Evolutionary conservation across 2,888 invertebrate species (phyloP).

Genomic region (Eupeodes latifasciatus): DNA sequence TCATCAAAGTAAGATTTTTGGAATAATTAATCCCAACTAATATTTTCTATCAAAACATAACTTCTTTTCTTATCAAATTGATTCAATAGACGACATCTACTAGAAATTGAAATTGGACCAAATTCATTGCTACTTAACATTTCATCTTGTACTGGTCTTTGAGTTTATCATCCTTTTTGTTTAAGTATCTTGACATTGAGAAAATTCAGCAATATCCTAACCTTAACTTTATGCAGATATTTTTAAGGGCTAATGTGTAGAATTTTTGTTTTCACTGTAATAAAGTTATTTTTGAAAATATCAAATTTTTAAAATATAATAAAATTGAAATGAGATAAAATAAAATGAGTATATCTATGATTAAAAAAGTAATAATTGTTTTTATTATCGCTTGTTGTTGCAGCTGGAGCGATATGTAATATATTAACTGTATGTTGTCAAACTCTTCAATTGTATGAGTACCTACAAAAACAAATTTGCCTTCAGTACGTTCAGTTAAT

Average conservation of each 20-base stretch:
- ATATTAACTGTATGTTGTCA: no score
- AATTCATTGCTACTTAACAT: background rate
- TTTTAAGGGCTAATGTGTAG: slow-evolving; percentile 47
- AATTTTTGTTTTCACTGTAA: slow-evolving; percentile 33
- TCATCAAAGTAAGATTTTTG: slow-evolving; percentile 46
- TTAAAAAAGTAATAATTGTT: slow-evolving; percentile 5
- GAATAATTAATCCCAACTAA: slow-evolving; percentile 17
- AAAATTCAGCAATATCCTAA: slow-evolving; percentile 6
- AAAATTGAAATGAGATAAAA: slow-evolving; percentile 30
- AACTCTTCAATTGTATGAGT: no score
- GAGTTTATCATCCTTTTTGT: slow-evolving; percentile 16
- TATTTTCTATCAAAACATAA: slow-evolving; percentile 16
- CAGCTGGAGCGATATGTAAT: no score
- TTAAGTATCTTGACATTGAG: slow-evolving; percentile 2
- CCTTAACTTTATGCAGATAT: background rate
- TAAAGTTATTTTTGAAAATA: slow-evolving; percentile 29
- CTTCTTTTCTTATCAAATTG: slow-evolving; percentile 30
- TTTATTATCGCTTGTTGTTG: background rate
- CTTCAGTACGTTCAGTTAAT: no score
- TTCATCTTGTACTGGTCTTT: background rate
- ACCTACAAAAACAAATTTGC: no score
- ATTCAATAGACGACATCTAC: slow-evolving; percentile 41
- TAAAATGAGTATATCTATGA: background rate
- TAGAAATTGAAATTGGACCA: slow-evolving; percentile 8
- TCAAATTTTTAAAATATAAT: background rate